Conservation (phyloP, 2,888 invertebrate genomes). For the Scaptomyza tumidula region DNA sequence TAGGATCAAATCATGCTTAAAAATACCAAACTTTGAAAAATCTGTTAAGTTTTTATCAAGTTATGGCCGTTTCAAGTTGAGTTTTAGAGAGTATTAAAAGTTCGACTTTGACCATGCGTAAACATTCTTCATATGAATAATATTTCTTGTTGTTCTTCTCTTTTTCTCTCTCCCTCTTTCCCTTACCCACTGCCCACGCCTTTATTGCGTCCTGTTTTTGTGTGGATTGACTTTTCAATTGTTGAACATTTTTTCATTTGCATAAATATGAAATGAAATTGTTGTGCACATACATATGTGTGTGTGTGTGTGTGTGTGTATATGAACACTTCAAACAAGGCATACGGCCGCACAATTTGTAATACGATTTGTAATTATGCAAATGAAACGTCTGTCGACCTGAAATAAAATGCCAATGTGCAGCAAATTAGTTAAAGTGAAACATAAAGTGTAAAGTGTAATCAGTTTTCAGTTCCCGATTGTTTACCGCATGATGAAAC, state of each 20-base stretch:
- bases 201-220: neutral
- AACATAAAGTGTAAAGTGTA: slow-evolving; percentile 26
- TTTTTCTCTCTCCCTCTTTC: neutral
- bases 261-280: slow-evolving; percentile 60
- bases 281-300: slow-evolving; percentile 7
- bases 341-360: slow-evolving; percentile 46
- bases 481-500: slow-evolving; percentile 29
- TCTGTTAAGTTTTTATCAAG: too few species aligned
- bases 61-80: too few species aligned
- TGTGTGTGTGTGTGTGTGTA: slow-evolving; percentile 1
- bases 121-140: slow-evolving; percentile 13
- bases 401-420: slow-evolving; percentile 35
- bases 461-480: neutral
- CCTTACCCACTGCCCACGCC: neutral
- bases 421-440: slow-evolving; percentile 50
- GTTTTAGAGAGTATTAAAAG: neutral
- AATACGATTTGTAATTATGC: slow-evolving; percentile 76
- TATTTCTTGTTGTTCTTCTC: slow-evolving; percentile 1
- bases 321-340: slow-evolving; percentile 47
- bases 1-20: too few species aligned
- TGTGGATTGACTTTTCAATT: slow-evolving; percentile 65
- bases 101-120: neutral
- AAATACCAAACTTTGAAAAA: too few species aligned
- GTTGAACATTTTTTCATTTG: slow-evolving; percentile 58
- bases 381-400: slow-evolving; percentile 52